These are phyloP conservation scores for Vombatus ursinus DNA, from an alignment of 2,113 vertebrate genomes.

Conservation along the genomic window DNA sequence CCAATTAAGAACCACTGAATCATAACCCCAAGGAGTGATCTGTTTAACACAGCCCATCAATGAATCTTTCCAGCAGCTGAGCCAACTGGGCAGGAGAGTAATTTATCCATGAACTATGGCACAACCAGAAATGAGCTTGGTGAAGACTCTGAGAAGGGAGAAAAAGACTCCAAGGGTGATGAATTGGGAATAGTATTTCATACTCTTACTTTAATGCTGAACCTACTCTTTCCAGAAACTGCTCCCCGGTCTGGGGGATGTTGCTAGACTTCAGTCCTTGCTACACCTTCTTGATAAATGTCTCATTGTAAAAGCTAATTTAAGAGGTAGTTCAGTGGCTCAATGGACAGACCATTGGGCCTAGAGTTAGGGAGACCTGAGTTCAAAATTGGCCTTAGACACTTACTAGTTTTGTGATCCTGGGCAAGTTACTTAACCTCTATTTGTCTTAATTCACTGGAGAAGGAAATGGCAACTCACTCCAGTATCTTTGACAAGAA, in stretches of 20 bases:
- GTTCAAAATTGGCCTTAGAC: no score
- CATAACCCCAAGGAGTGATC: neutral
- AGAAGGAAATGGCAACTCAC: no score
- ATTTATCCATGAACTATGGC: no score
- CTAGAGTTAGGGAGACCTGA: no score
- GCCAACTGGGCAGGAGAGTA: neutral
- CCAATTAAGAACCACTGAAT: neutral
- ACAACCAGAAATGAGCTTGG: no score
- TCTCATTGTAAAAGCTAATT: neutral
- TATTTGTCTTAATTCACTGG: no score
- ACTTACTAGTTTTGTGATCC: no score
- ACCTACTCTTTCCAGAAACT: neutral
- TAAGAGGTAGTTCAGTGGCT: no score
- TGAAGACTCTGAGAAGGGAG: neutral
- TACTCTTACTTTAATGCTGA: neutral
- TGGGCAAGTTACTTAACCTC: no score
- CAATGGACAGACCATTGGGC: no score
- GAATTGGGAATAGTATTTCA: neutral
- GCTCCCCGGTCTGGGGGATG: neutral
- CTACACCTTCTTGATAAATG: neutral
- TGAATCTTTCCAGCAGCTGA: neutral
- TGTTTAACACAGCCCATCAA: neutral
- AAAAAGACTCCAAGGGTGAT: neutral
- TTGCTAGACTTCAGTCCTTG: neutral
- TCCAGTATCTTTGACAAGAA: no score